Evolutionary conservation across 2,888 invertebrate genomes (phyloP), one percentile per base, ranked within the genome.

Genomic region (Chymomyza caudatula): DNA sequence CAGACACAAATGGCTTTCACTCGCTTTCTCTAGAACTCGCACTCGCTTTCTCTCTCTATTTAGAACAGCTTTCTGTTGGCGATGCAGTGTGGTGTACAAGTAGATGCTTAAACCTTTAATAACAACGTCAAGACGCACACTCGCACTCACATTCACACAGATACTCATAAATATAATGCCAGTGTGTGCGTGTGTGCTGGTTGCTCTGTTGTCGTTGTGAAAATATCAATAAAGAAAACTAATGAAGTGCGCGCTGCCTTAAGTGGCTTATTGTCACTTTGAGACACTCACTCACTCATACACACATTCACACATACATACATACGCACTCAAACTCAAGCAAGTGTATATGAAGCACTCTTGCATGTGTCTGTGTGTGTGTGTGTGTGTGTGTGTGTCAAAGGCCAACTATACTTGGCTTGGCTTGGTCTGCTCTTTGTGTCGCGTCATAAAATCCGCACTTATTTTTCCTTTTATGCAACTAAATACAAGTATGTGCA

Each of bases 151-250:
- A 59, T 3, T 15, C 2, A 22, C 29, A 52, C 13, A 60, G 15
- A 62, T 63, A 73, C 77, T 84, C 79, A 84, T 80, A 80, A 84
- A 79, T 80, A 73, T 74, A 67, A 62, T 60, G 43, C 42, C 13
- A 15, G 29, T n/a, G 19, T 37, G 43, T 43, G 20, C n/a, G 37
- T 37, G 29, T 37, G 29, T 37, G 29, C 29, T 37, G 29, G 11
- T 37, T 37, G 29, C 29, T 11, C 8, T 56, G 22, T 57, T 63
- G 85, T 73, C 71, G 85, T 77, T 82, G 77, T 77, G 82, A 80
- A 80, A 80, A 84, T 85, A 81, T 84, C 85, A 80, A 85, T 85
- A 83, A 85, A 85, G 74, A 78, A 78, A 83, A 76, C 80, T 85
- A 85, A 83, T 83, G 84, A 85, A 83, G 78, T 83, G 80, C 84